Evolutionary conservation across 1,140 invertebrate species (phyloP), one percentile per base, ranked within the genome.

Genomic region (Tetramorium alpestre): DNA sequence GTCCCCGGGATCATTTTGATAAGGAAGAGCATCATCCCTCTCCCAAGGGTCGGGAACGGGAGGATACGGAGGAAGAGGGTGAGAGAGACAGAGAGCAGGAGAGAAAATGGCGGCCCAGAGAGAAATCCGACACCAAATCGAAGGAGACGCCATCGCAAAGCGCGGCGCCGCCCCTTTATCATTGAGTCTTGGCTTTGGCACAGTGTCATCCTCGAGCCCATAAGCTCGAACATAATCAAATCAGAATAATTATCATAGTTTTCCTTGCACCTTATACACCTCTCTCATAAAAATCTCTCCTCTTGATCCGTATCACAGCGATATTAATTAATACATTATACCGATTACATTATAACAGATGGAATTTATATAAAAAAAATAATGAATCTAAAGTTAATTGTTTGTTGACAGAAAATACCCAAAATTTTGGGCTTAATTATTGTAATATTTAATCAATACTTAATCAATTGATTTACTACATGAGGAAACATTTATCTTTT

Each of bases 121-220:
- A 91, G 95, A 92, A 94, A 95, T 91, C 87, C 88, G 94, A 95
- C 94, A 94, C 94, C 93, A 93, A 95, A 95, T 95, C 95, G 95
- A 95, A 95, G 94, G 92, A 95, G 95, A 95, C 94, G 95, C 95
- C 95, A 95, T 95, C 93, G 94, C 94, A 91, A 95, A 94, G 91
- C 92, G 91, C 92, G 93, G 93, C 92, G 92, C 93, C 94, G 94
- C 94, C 94, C 94, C 94, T 94, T 93, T 94, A 92, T 94, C 91
- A 94, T 92, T 90, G 88, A 87, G 76, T 92, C 87, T 92, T 90
- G 80, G 70, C 72, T 78, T 67, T 49, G 44, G 69, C 65, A 69
- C 49, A 56, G 41, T 86, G 88, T 88, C 56, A 81, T 90, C 81
- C 80, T 69, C 58, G 69, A 58, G 18, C 33, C 25, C 22, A 16